Evolutionary conservation across 2,888 invertebrate genomes (phyloP).

Genomic region (Cryptocheilus praepositus): DNA sequence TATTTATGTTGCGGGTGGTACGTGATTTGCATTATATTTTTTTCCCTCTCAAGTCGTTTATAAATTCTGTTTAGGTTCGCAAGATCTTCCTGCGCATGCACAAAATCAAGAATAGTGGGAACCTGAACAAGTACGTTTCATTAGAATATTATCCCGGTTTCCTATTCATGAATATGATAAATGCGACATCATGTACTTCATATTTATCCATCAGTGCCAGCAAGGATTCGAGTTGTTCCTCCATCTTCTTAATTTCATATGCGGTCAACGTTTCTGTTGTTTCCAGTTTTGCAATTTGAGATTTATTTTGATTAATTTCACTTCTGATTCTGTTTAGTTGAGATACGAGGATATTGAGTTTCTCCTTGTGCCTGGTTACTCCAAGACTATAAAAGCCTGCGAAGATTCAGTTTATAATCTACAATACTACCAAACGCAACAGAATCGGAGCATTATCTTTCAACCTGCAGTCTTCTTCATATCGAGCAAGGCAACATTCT

Average conservation of each 20-base stretch:
- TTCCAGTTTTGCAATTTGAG: constrained; percentile 73
- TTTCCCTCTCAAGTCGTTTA: constrained; percentile 67
- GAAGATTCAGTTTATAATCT: neutral
- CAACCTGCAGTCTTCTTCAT: constrained; percentile 79
- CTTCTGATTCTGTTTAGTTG: constrained; percentile 74
- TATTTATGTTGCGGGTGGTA: no score
- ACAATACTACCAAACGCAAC: no score
- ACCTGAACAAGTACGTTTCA: constrained; percentile 53
- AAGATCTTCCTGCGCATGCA: constrained; percentile 76
- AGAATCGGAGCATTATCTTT: neutral
- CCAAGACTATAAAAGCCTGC: constrained; percentile 76
- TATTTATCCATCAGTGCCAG: constrained; percentile 28
- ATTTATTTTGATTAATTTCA: constrained; percentile 73
- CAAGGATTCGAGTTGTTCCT: constrained; percentile 64
- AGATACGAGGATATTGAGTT: constrained; percentile 76
- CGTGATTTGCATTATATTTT: constrained; percentile 50
- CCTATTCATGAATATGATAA: neutral
- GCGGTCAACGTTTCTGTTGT: constrained; percentile 58
- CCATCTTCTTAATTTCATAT: constrained; percentile 73
- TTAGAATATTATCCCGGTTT: neutral
- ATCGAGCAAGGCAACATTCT: constrained; percentile 76
- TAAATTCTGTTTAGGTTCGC: constrained; percentile 75
- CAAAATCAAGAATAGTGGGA: constrained; percentile 79
- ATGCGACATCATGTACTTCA: constrained; percentile 12
- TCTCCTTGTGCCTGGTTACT: constrained; percentile 78